Evolutionary conservation across 2,113 vertebrate species (phyloP).

Genomic region (Empidonax traillii): DNA sequence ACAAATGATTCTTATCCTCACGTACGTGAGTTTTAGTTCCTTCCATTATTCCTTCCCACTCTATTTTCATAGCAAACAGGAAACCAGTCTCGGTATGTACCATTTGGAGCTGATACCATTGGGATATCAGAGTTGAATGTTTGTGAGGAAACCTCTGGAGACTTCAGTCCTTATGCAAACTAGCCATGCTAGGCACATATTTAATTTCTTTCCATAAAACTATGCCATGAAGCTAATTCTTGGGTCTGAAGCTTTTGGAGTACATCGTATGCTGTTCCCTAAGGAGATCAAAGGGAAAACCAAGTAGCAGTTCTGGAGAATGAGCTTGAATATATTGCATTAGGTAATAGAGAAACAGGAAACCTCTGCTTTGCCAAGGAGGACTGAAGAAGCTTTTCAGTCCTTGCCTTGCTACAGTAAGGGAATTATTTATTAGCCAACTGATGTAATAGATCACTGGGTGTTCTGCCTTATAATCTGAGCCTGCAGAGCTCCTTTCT

Average conservation of each 20-base stretch:
- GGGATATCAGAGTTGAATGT: neutral
- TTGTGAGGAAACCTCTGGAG: neutral
- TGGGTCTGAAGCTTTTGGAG: neutral
- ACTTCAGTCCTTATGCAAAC: neutral
- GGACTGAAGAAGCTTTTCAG: neutral
- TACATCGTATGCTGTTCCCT: neutral
- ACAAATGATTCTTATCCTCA: neutral
- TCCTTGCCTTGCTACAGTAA: neutral
- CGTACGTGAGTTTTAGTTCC: neutral
- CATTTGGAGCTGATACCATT: neutral
- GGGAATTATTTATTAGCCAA: conserved; percentile 19
- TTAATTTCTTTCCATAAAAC: neutral
- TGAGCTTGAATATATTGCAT: neutral
- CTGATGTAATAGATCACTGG: neutral
- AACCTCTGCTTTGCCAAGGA: neutral
- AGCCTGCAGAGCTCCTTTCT: conserved; percentile 42
- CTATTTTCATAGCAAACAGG: neutral
- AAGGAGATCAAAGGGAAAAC: neutral
- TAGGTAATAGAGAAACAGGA: conserved; percentile 3
- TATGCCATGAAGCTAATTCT: neutral
- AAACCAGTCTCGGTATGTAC: neutral
- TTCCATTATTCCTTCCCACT: neutral
- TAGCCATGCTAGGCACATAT: neutral
- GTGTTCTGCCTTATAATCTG: conserved; percentile 21
- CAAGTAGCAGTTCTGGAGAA: neutral